Evolutionary conservation across 2,888 invertebrate species (phyloP).

Genomic region (Notodonta ziczac): DNA sequence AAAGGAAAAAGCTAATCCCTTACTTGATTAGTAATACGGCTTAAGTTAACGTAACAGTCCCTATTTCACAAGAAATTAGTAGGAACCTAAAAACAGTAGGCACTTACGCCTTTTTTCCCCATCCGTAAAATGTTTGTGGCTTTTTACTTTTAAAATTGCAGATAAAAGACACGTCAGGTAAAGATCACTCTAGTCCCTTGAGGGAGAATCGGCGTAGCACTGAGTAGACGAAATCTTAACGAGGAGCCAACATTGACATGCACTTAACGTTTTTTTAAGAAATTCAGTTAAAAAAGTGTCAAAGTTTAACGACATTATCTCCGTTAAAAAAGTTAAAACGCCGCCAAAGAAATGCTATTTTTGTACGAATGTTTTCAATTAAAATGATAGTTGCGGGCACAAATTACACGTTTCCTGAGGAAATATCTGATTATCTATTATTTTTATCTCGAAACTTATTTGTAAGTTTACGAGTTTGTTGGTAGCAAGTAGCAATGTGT

Average conservation of each 20-base stretch:
- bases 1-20: too few species aligned
- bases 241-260: slow-evolving; percentile 52
- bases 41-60: too few species aligned
- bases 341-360: slow-evolving; percentile 48
- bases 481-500: slow-evolving; percentile 9
- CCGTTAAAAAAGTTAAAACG: slow-evolving; percentile 57
- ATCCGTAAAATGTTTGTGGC: too few species aligned
- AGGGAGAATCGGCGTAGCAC: slow-evolving; percentile 24
- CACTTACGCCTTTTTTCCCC: too few species aligned
- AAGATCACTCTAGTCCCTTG: slow-evolving; percentile 30
- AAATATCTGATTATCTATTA: slow-evolving; percentile 63
- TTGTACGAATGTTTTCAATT: slow-evolving; percentile 68
- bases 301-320: slow-evolving; percentile 66
- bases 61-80: too few species aligned
- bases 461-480: slow-evolving; percentile 47
- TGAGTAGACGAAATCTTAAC: slow-evolving; percentile 22
- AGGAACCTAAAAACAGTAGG: too few species aligned
- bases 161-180: slow-evolving; percentile 28
- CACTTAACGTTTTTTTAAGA: slow-evolving; percentile 61
- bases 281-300: slow-evolving; percentile 71
- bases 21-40: too few species aligned
- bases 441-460: slow-evolving; percentile 53
- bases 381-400: slow-evolving; percentile 59
- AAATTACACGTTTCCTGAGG: slow-evolving; percentile 77
- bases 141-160: neutral